Base-by-base conservation (phyloP, 2,113 vertebrate species). In the Rhea pennata region DNA sequence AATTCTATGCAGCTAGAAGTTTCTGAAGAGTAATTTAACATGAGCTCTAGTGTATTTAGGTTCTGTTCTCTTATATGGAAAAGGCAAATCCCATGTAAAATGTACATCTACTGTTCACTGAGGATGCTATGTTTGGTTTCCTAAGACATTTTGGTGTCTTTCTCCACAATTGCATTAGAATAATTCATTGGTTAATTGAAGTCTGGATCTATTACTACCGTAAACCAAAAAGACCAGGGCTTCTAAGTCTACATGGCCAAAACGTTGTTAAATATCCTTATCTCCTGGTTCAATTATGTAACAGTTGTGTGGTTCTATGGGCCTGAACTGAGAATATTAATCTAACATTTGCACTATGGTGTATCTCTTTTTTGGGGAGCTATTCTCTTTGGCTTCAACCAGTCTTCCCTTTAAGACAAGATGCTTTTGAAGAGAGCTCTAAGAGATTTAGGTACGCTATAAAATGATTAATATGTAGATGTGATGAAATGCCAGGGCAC, bases 1-100 rank as follows among this genome's bases (percentile, higher is more conserved):
- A 87, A 29, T 40, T n/a, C 77, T 71, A 27, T 1, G 0, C 59
- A 92, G 94, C 80, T 93, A 46, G 61, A 39, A 46, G 4, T 94
- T 90, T 93, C 48, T 77, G 59, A 93, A 84, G 53, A 71, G 76
- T 70, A 72, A 76, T 94, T 95, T 90, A 67, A 92, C 53, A 33
- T 33, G 31, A 92, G n/a, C 83, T 71, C 75, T 92, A 66, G 24
- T 53, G 29, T 88, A 67, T 83, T 67, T 81, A 14, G 40, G 15
- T 81, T 86, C 50, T 66, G 2, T 78, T 95, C 51, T 92, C 42
- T 84, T 65, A 50, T 75, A 39, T 42, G 16, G 59, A 65, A 95
- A 89, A 93, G 67, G 8, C 6, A 12, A 54, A 53, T 10, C 36
- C 48, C 14, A 8, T 56, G 9, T 87, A 69, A 92, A 48, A 14